Evolutionary conservation across 2,888 invertebrate genomes (phyloP).

Genomic region (Argyresthia albistria): DNA sequence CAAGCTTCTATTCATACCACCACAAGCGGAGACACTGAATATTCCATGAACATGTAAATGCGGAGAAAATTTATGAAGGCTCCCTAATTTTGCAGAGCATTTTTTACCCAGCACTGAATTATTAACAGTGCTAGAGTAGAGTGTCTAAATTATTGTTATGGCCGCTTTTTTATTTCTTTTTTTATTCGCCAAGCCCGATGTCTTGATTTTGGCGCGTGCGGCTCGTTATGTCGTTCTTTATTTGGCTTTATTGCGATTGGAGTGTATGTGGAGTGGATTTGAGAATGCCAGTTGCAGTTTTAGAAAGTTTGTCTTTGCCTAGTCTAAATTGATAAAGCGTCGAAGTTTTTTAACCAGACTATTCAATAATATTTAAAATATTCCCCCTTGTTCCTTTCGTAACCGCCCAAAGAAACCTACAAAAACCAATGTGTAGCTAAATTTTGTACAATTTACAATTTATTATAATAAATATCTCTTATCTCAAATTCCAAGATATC

Average conservation of each 20-base stretch:
- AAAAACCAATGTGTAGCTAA: no score
- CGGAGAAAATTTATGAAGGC: conserved; percentile 16
- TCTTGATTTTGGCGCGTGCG: conserved; percentile 7
- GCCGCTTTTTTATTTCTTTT: conserved; percentile 21
- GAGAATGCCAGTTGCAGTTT: not conserved
- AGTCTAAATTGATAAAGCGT: no score
- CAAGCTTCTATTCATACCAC: conserved; percentile 6
- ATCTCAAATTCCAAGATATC: no score
- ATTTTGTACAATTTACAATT: no score
- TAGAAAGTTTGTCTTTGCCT: no score
- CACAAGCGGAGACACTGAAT: conserved; percentile 21
- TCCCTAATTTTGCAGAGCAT: conserved; percentile 20
- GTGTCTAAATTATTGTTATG: conserved; percentile 49
- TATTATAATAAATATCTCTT: no score
- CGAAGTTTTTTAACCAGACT: no score
- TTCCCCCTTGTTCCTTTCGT: no score
- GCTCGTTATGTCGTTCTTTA: not conserved
- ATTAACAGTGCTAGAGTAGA: conserved; percentile 42
- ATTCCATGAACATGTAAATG: conserved; percentile 55
- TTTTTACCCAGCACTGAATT: conserved; percentile 54
- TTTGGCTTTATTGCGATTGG: not conserved
- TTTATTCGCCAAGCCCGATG: conserved; percentile 5
- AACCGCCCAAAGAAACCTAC: no score
- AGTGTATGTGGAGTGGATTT: conserved; percentile 2
- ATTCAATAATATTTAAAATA: no score